Evolutionary conservation across 1,140 invertebrate genomes (phyloP), one percentile per base, ranked within the genome.

Genomic region (Penaeus japonicus): DNA sequence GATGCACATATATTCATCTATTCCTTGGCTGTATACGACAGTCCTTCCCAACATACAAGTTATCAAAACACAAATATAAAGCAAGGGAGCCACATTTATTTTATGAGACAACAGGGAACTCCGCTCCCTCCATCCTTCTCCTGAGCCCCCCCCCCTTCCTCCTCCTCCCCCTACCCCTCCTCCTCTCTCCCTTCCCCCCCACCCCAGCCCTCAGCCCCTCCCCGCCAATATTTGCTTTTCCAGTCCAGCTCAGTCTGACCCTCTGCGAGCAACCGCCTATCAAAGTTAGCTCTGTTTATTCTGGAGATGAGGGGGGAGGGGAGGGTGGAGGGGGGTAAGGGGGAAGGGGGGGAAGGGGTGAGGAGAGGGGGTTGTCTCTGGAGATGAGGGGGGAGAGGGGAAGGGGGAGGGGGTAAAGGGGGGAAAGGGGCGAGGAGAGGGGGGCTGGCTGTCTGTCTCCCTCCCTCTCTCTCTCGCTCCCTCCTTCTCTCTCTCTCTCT

Each of bases 201-300:
- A 24, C 15, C 2, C 2, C 27, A 7, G 0, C 4, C 22, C 15
- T 53, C 7, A 4, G 24, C 79, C 39, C n/a, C 59, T 17, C 65
- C 73, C 65, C 70, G 47, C 80, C 87, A 88, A 88, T 88, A 88
- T 88, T 88, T 88, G 87, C 81, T 88, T 88, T 88, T 88, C 87
- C 87, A 78, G 87, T 84, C 87, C 80, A 88, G 87, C 24, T 83
- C 87, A 70, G 81, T 75, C 87, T 88, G 87, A 88, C 80, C 87
- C 87, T 88, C 80, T 32, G 59, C 79, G 86, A 78, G 79, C 65
- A 75, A 77, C 65, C 80, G 83, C 87, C 87, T 88, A 84, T 88
- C 87, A 88, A 84, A 88, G 81, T 83, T 88, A 83, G 79, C 80
- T 83, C 80, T 88, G 87, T 88, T 88, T 88, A 83, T 88, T 88